Evolutionary conservation across 2,113 vertebrate species (phyloP).

Genomic region (Tragulus kanchil): DNA sequence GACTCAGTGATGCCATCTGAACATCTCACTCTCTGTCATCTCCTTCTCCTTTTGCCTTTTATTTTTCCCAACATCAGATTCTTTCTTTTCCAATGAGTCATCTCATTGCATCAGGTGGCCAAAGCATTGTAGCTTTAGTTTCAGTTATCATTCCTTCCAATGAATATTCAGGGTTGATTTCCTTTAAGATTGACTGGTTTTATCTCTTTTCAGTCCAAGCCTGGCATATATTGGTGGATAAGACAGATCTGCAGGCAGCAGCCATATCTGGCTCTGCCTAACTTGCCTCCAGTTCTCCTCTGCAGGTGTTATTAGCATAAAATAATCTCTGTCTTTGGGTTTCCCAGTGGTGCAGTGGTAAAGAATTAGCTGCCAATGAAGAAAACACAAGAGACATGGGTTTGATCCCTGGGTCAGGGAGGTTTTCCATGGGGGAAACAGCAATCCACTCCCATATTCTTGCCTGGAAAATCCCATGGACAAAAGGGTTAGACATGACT

Average conservation of each 20-base stretch:
- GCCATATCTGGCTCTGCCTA: not conserved
- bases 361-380: not conserved
- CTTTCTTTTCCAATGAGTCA: no score
- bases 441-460: not conserved
- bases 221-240: not conserved
- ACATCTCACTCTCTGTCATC: no score
- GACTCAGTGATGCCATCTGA: no score
- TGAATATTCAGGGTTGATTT: no score
- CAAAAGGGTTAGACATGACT: fast-evolving
- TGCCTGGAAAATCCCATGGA: not conserved
- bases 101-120: no score
- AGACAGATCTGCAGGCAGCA: not conserved
- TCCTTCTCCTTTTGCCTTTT: no score
- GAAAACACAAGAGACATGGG: not conserved
- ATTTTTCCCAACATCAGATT: no score
- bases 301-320: not conserved
- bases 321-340: conserved; percentile 33
- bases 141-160: no score
- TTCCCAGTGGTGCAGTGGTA: not conserved
- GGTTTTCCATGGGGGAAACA: not conserved
- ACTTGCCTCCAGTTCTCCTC: not conserved
- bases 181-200: no score
- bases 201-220: no score
- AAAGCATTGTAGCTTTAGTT: no score
- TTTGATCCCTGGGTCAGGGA: not conserved